A percentile compares a stretch with the other conserved stretches of the same genome.
These are phyloP conservation scores for Uria aalge DNA, from an alignment of 2,113 vertebrate genomes.

Conservation along the genomic window DNA sequence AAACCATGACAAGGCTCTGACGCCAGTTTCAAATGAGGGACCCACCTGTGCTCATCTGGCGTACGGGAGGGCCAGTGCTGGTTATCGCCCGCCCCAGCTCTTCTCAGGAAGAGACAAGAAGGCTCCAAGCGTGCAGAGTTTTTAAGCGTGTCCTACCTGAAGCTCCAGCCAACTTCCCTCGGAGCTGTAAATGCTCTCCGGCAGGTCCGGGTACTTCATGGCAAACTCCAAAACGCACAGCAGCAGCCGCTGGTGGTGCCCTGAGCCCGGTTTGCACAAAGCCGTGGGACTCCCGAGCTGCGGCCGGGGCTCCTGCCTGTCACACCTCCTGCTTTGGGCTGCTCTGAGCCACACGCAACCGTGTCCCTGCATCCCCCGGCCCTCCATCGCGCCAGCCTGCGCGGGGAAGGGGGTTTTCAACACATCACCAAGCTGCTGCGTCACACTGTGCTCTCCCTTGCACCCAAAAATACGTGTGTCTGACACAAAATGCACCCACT, in stretches of 20 bases:
- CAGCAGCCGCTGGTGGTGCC: neutral
- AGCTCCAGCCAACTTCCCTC: neutral
- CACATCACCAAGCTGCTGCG: fast-evolving
- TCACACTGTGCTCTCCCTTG: too few relatives aligned
- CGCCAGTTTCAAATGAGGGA: fast-evolving
- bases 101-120: neutral
- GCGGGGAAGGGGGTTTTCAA: neutral
- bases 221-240: fast-evolving
- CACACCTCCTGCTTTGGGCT: neutral
- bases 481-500: fast-evolving
- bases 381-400: fast-evolving
- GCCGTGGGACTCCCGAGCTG: fast-evolving
- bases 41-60: fast-evolving
- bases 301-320: neutral
- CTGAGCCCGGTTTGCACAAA: fast-evolving
- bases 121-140: neutral
- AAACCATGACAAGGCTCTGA: too few relatives aligned
- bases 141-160: fast-evolving
- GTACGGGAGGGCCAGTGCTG: fast-evolving
- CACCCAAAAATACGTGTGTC: fast-evolving
- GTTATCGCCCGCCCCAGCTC: too few relatives aligned
- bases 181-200: neutral
- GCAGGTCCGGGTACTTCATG: fast-evolving
- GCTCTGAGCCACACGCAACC: fast-evolving
- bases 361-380: fast-evolving